Conservation (phyloP, 1,140 invertebrate species). For the Sitobion miscanthi region DNA sequence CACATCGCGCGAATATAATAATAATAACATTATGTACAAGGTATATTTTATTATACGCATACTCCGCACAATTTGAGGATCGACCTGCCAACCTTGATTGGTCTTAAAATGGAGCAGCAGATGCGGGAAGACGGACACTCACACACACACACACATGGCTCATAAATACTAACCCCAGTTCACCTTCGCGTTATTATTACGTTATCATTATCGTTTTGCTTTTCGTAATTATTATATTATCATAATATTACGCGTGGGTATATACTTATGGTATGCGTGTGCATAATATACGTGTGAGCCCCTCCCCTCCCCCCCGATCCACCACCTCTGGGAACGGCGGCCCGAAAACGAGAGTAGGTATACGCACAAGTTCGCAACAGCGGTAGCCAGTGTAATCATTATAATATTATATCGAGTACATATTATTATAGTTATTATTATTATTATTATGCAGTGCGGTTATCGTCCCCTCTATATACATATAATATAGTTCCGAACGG, state of each 20-base stretch:
- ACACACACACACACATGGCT: too few relatives aligned
- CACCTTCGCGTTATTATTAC: constrained; percentile 40
- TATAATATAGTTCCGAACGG: not conserved
- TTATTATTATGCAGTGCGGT: not conserved
- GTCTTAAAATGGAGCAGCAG: constrained; percentile 52
- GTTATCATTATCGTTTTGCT: not conserved
- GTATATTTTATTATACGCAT: not conserved
- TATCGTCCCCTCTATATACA: not conserved
- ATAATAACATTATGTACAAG: not conserved
- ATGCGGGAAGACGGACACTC: constrained; percentile 42
- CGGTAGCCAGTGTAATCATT: not conserved
- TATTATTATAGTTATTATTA: not conserved
- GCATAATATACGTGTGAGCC: not conserved
- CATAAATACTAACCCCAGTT: constrained; percentile 28
- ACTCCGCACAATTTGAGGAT: constrained; percentile 37
- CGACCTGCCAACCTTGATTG: constrained; percentile 40
- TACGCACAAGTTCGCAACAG: not conserved
- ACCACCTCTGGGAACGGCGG: not conserved
- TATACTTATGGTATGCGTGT: not conserved
- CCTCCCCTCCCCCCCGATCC: too few relatives aligned
- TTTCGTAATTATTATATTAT: constrained; percentile 3
- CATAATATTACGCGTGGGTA: not conserved
- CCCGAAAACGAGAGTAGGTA: not conserved
- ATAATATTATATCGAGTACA: not conserved
- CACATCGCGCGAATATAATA: not conserved